Percentiles rank a stretch among this genome's conserved stretches.
phyloP scores from a whole-genome alignment of 2,888 invertebrate species.

The Agapostemon virescens region DNA sequence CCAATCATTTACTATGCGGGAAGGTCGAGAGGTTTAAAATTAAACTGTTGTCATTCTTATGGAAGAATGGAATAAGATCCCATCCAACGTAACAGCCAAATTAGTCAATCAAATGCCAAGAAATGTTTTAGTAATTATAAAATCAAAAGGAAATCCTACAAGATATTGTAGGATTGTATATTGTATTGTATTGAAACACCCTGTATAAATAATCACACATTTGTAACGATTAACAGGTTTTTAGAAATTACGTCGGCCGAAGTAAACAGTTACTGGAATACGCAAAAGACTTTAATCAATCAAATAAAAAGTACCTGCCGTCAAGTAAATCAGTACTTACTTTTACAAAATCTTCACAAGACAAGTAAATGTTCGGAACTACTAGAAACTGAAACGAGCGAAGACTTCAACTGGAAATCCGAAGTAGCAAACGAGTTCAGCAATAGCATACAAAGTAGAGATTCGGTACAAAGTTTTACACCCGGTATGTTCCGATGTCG shows the following conservation, averaged over 20 bases:
- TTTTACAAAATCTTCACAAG: slow-evolving; percentile 86
- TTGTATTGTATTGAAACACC: no score
- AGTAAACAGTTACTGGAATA: slow-evolving; percentile 81
- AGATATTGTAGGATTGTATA: no score
- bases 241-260: slow-evolving; percentile 82
- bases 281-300: slow-evolving; percentile 82
- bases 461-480: slow-evolving; percentile 80
- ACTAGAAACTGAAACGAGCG: slow-evolving; percentile 84
- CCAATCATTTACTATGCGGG: no score
- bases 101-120: no score
- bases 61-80: no score
- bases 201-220: not conserved
- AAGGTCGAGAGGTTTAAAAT: no score
- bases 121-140: no score
- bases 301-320: slow-evolving; percentile 84
- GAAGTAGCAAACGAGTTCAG: slow-evolving; percentile 67
- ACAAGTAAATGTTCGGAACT: slow-evolving; percentile 85
- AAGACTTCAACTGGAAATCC: slow-evolving; percentile 78
- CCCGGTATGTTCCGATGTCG: slow-evolving; percentile 88
- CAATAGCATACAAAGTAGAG: slow-evolving; percentile 59
- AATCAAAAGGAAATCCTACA: no score
- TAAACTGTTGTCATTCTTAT: no score
- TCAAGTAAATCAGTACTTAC: slow-evolving; percentile 86
- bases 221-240: slow-evolving; percentile 78
- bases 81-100: no score